Base-by-base conservation (phyloP, 2,888 invertebrate genomes). In the Eulithis prunata region DNA sequence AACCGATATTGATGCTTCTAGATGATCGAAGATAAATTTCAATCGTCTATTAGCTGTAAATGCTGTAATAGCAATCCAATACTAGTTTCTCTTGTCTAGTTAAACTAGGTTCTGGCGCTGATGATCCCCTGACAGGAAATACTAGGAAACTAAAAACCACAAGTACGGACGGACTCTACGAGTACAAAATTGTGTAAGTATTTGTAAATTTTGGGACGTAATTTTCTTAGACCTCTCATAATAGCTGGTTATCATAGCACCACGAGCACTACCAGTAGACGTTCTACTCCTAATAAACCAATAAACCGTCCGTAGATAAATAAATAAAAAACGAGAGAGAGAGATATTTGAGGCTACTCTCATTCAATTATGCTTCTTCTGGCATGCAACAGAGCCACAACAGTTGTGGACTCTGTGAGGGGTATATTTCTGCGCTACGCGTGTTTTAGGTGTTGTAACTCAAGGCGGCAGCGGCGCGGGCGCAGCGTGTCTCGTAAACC, bases 401-500 rank as follows among this genome's bases (percentile, higher is more conserved):
- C 21, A 21, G 21, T 21, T 21, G 21, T 21, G 21, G 21, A 1
- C 41, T 38, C 57, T 41, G 28, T 54, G 38, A 41, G 47, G 38
- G 8, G 6, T 43, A n/a, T 13, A 10, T 36, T 14, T 0, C 43
- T 11, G 58, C n/a, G 2, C 47, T 5, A 43, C 12, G 58, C 58
- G n/a, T 11, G 58, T 28, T 14, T 7, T 58, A 56, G 10, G 43
- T 63, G 63, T 60, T 60, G 67, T 63, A 67, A 63, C 59, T 63
- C 56, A 60, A 7, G 32, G 10, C 14, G 14, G 62, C 70, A 32
- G 32, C 67, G 70, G 6, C 43, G 12, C 13, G 12, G 62, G 71
- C 69, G 70, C 72, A 75, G 74, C 78, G 72, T 73, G 73, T 68
- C 75, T 79, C 80, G 75, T 82, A 82, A 83, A 82, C 75, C 74